Conservation (phyloP, 2,888 invertebrate genomes). For the Sturmia bella region DNA sequence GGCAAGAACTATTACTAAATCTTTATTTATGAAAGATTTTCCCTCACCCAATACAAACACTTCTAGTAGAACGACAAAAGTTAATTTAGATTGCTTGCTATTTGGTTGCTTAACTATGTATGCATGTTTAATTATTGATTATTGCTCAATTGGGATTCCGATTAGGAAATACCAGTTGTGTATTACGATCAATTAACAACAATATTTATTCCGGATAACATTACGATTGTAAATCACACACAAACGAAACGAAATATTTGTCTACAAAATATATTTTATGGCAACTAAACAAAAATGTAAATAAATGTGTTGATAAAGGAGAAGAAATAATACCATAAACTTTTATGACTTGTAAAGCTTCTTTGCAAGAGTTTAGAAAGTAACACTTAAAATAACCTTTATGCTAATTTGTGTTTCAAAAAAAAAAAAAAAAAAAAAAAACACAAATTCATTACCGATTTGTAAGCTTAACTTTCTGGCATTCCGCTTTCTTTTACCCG, state of each 20-base stretch:
- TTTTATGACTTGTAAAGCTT: too few species aligned
- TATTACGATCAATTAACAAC: constrained; percentile 28
- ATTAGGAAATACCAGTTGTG: constrained; percentile 63
- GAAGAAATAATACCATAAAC: too few species aligned
- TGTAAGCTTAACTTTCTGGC: not conserved
- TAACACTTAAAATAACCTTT: too few species aligned
- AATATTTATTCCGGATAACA: constrained; percentile 46
- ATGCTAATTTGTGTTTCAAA: too few species aligned
- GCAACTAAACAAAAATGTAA: too few species aligned
- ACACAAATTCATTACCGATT: not conserved
- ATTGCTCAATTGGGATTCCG: constrained; percentile 69
- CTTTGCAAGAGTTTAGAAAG: too few species aligned
- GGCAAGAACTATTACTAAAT: too few species aligned
- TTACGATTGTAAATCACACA: not conserved
- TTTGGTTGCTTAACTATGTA: constrained; percentile 20
- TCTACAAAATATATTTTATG: too few species aligned
- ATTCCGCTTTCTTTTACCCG: not conserved
- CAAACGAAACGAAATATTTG: not conserved
- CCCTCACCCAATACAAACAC: constrained; percentile 1
- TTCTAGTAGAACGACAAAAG: constrained; percentile 4
- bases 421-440: not conserved
- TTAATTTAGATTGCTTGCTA: constrained; percentile 38
- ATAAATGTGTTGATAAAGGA: too few species aligned
- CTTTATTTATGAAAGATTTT: too few species aligned
- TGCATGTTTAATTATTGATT: constrained; percentile 58